These are phyloP conservation scores for Pocota personata DNA, from an alignment of 2,888 invertebrate genomes.

Conservation along the genomic window DNA sequence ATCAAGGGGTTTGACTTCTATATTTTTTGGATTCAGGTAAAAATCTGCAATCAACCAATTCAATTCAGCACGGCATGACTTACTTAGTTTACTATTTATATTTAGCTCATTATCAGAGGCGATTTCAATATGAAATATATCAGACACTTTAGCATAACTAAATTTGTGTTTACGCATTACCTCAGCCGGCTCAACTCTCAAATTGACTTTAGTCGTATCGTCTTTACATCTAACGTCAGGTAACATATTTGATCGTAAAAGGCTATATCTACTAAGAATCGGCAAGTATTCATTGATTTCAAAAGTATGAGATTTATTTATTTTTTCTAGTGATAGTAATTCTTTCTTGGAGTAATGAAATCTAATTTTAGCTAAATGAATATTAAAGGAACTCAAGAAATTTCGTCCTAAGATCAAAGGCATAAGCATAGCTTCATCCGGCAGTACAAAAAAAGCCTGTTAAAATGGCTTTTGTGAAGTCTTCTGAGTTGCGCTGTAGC, in stretches of 20 bases:
- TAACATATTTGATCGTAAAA: too few relatives aligned
- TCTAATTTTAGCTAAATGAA: too few relatives aligned
- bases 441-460: neutral
- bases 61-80: neutral
- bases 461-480: too few relatives aligned
- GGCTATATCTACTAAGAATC: too few relatives aligned
- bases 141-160: neutral
- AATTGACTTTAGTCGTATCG: neutral
- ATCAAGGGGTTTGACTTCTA: neutral
- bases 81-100: neutral
- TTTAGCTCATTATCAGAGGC: neutral
- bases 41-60: neutral
- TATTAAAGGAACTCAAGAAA: too few relatives aligned
- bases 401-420: too few relatives aligned
- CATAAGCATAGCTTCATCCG: neutral
- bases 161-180: neutral
- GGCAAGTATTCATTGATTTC: too few relatives aligned
- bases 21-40: neutral
- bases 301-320: too few relatives aligned
- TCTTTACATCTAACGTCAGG: too few relatives aligned
- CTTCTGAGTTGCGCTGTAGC: too few relatives aligned
- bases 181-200: neutral
- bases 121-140: neutral
- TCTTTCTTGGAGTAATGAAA: too few relatives aligned
- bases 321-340: too few relatives aligned